Evolutionary conservation across 2,888 invertebrate species (phyloP).

Genomic region (Napeogenes inachia): DNA sequence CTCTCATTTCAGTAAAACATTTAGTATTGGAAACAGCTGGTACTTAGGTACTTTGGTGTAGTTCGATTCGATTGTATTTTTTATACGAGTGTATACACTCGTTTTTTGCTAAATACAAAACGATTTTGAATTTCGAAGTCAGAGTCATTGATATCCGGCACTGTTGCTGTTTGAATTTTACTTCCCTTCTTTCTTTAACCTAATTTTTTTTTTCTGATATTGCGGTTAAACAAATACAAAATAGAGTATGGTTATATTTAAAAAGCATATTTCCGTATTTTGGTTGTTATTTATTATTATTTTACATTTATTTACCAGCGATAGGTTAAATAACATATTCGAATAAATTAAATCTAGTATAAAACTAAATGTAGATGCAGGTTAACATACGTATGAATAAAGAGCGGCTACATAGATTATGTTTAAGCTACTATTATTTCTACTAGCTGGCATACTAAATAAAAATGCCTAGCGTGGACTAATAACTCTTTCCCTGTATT

Average conservation of each 20-base stretch:
- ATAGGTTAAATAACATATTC: too few species aligned
- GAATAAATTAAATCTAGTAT: too few species aligned
- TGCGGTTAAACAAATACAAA: too few species aligned
- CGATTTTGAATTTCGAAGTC: not conserved
- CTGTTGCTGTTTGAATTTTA: too few species aligned
- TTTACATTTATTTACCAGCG: too few species aligned
- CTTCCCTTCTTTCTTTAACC: too few species aligned
- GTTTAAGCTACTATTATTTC: constrained; percentile 9
- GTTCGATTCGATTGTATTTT: constrained; percentile 10
- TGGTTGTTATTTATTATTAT: too few species aligned
- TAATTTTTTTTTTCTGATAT: too few species aligned
- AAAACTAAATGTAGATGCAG: not conserved
- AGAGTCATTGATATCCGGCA: not conserved
- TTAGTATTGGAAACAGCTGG: constrained; percentile 19
- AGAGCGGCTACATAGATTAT: not conserved
- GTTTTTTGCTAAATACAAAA: not conserved
- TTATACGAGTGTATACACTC: not conserved
- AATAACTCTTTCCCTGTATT: constrained; percentile 27
- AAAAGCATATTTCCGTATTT: too few species aligned
- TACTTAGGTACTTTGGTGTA: constrained; percentile 10
- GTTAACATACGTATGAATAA: not conserved
- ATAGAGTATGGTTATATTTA: too few species aligned
- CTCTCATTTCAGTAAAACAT: constrained; percentile 12
- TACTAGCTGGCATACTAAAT: constrained; percentile 8
- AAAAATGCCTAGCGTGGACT: constrained; percentile 16